Base-by-base conservation (phyloP, 1,140 invertebrate genomes). In the Mactra quadrangularis region DNA sequence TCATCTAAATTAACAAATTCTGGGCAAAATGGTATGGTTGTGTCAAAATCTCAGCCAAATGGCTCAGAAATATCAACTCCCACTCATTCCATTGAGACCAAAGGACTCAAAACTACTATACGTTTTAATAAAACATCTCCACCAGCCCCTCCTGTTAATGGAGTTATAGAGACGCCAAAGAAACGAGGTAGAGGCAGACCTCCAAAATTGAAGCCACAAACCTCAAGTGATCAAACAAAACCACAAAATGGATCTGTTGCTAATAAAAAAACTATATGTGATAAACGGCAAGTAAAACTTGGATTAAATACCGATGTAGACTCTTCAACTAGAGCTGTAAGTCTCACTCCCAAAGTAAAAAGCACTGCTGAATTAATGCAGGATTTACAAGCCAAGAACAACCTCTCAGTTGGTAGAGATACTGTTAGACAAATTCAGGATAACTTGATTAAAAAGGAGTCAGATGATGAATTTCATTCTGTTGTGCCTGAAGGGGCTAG, bases 341-440 rank as follows among this genome's bases (percentile, higher is more conserved):
- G 82, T 38, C 83, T 84, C 64, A 87, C 87, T 41, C 95, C 82
- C 95, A 97, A 94, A 94, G 94, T 97, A 0, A 97, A 97, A 94
- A 97, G 96, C 1, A 97, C 96, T 29, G 96, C 96, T 87, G 96
- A 97, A 90, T 90, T 97, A 25, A 94, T 97, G 70, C 96, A 96
- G 50, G 95, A 96, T 89, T 93, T 97, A 77, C 95, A 96, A 90
- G 96, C 95, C 76, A 93, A 92, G 82, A 91, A 89, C 84, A 94
- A 95, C 84, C 92, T 94, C 85, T 93, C 85, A 87, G 82, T 91
- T 29, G 87, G 87, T 35, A 89, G 84, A 83, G 85, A 86, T 81
- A 89, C 91, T 55, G 87, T 94, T 55, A 88, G 88, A 86, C 88
- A 93, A 81, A 90, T 91, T 72, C 87, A 87, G 59, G 88, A 84